Base-by-base conservation (phyloP, 1,140 invertebrate genomes). In the Oryzaephilus surinamensis region DNA sequence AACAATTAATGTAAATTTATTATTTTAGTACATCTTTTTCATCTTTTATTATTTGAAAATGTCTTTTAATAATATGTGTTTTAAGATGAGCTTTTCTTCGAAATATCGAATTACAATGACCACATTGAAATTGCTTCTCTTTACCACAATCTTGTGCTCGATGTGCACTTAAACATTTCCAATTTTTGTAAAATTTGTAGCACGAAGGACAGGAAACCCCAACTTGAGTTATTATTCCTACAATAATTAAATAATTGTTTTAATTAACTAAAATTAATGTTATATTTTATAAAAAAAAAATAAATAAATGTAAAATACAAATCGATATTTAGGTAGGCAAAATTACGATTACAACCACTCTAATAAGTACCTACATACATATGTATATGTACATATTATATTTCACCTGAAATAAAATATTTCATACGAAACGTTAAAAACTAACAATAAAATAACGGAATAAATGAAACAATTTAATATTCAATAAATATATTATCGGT, bases 61-160 rank as follows among this genome's bases (percentile, higher is more conserved):
- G 33, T 36, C 19, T 24, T 24, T 24, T n/a, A 16, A 26, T 24
- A 8, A 38, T 31, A 18, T 38, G 36, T 11, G 29, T 19, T 27
- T 41, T 41, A 8, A 41, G 21, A 16, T 34, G 31, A 15, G 33
- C 31, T 26, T 38, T 38, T 8, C 42, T 19, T 28, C 38, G 38
- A 21, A 38, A 45, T 11, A 31, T 23, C 12, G 32, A 33, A 16
- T 23, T 24, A 24, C 46, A 48, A 7, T 26, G 35, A 1, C 17
- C 8, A 31, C 46, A 48, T 32, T 37, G 18, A 32, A 41, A 48
- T 21, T 36, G 20, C 20, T 32, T 29, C 7, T 23, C 29, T 27
- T 41, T 43, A 17, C 42, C 38, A 34, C 46, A 48, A 18, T 48
- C 46, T 30, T 41, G 42, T 17, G 35, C 38, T n/a, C 41, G 11